phyloP scores from a whole-genome alignment of 2,113 vertebrate genomes.

The Plectropomus leopardus region DNA sequence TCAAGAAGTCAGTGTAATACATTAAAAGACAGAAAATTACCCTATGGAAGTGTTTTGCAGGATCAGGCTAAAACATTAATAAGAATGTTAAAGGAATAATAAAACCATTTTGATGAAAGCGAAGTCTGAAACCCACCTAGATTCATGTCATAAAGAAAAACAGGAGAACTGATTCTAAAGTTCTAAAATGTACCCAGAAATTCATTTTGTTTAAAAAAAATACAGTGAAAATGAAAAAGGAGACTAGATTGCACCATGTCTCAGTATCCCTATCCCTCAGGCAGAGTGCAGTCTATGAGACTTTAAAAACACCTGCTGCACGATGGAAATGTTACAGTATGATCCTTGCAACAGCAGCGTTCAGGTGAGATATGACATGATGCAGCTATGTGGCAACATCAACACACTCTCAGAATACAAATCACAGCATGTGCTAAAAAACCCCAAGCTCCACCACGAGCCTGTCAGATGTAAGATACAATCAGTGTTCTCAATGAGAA shows the following conservation, averaged over 20 bases:
- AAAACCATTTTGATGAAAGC: not conserved
- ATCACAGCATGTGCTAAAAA: not conserved
- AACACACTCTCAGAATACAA: conserved; percentile 24
- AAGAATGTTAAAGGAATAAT: not conserved
- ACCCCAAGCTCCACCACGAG: not conserved
- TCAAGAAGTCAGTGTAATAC: not conserved
- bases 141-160: not conserved
- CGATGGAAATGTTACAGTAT: conserved; percentile 42
- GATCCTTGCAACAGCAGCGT: conserved; percentile 7
- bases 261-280: conserved; percentile 16
- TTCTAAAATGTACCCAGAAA: not conserved
- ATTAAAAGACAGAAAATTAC: not conserved
- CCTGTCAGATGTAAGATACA: conserved; percentile 18
- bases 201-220: not conserved
- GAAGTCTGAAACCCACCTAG: not conserved
- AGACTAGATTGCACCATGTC: conserved; percentile 23
- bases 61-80: not conserved
- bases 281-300: conserved; percentile 14
- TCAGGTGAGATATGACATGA: conserved; percentile 29
- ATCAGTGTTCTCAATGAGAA: conserved; percentile 28
- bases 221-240: not conserved
- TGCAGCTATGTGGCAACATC: conserved; percentile 17
- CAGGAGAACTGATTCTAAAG: not conserved
- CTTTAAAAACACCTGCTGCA: conserved; percentile 48
- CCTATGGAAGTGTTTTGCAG: not conserved